A percentile compares a stretch with the other conserved stretches of the same genome.
phyloP scores from a whole-genome alignment of 2,797 vertebrate species.

The Sebastes oblongus region DNA sequence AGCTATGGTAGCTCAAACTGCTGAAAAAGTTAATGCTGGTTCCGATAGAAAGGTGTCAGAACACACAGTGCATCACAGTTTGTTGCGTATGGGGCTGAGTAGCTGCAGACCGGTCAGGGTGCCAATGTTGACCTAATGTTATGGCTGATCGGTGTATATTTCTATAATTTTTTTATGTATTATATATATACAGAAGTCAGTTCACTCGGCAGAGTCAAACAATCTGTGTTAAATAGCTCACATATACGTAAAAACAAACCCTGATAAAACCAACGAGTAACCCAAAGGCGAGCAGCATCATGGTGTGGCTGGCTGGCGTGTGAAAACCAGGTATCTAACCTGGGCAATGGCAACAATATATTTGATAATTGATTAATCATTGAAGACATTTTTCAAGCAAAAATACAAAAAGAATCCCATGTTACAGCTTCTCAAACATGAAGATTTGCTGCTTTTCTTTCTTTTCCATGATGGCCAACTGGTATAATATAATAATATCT shows the following conservation, averaged over 20 bases:
- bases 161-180: background rate
- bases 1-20: fast-evolving
- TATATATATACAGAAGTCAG: background rate
- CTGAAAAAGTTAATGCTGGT: no score
- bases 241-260: background rate
- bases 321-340: no score
- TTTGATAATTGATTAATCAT: background rate
- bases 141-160: background rate
- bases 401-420: background rate
- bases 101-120: no score
- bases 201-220: background rate
- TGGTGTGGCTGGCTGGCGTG: no score
- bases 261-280: background rate
- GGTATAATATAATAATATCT: background rate
- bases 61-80: no score
- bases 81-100: no score
- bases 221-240: background rate
- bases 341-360: background rate
- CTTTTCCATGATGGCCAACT: background rate
- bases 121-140: no score
- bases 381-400: background rate
- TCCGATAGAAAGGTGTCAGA: no score
- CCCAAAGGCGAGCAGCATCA: background rate
- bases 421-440: background rate
- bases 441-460: background rate